phyloP scores from a whole-genome alignment of 2,888 invertebrate genomes.

The Orchesellides sinensis region DNA sequence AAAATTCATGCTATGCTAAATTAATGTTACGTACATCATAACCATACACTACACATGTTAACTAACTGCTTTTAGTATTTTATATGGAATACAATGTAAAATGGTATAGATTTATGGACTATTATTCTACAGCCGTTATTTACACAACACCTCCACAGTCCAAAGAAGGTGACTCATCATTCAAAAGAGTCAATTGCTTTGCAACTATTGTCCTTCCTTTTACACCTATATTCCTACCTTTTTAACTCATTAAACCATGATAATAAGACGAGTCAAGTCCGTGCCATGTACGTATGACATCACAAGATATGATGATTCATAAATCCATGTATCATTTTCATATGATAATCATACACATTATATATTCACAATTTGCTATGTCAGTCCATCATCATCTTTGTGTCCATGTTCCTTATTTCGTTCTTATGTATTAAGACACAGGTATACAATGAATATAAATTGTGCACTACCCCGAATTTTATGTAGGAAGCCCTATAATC shows the following conservation, averaged over 20 bases:
- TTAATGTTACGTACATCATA: not conserved
- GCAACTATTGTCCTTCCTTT: slow-evolving; percentile 2
- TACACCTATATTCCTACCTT: too few species aligned
- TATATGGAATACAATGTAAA: too few species aligned
- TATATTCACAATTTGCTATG: not conserved
- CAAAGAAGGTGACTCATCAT: too few species aligned
- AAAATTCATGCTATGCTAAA: not conserved
- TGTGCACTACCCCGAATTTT: too few species aligned
- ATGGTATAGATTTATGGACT: not conserved
- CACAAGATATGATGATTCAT: not conserved
- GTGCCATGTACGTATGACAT: not conserved
- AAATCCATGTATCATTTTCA: not conserved
- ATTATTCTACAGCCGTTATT: not conserved
- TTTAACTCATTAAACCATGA: not conserved
- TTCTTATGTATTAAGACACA: too few species aligned
- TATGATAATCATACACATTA: not conserved
- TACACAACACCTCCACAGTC: not conserved
- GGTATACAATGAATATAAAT: too few species aligned
- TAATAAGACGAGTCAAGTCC: not conserved
- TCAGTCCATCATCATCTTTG: not conserved
- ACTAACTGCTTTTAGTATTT: too few species aligned
- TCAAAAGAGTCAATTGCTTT: not conserved
- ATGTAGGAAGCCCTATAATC: too few species aligned
- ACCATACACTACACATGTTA: not conserved
- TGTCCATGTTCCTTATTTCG: not conserved